phyloP scores from a whole-genome alignment of 2,797 vertebrate genomes.

The Pantherophis vulpinus region DNA sequence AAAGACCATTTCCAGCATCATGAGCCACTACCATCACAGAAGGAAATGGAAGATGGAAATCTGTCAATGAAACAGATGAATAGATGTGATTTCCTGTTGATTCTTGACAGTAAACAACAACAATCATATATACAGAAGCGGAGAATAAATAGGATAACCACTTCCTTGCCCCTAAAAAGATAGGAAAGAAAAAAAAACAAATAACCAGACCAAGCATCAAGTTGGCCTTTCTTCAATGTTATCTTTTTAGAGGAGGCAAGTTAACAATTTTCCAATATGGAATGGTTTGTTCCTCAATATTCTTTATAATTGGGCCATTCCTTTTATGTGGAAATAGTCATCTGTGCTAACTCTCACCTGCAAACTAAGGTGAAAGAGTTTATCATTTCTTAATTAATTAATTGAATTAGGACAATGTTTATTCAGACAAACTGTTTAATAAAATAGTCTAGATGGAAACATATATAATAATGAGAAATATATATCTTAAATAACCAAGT shows the following conservation, averaged over 20 bases:
- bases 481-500: neutral
- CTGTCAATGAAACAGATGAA: neutral
- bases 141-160: neutral
- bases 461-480: neutral
- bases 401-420: neutral
- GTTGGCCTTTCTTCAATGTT: neutral
- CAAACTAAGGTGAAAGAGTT: neutral
- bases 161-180: neutral
- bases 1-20: neutral
- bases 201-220: neutral
- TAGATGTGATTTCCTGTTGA: neutral
- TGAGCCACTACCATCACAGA: neutral
- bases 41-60: neutral
- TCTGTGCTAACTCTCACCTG: neutral
- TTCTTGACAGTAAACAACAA: neutral
- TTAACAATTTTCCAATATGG: neutral
- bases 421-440: neutral
- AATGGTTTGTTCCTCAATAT: neutral
- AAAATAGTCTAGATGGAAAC: neutral
- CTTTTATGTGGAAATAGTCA: neutral
- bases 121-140: neutral
- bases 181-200: neutral
- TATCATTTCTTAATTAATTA: neutral
- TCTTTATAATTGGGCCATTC: neutral
- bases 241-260: neutral